Evolutionary conservation across 2,888 invertebrate genomes (phyloP).

Genomic region (Drosophila sordidula): DNA sequence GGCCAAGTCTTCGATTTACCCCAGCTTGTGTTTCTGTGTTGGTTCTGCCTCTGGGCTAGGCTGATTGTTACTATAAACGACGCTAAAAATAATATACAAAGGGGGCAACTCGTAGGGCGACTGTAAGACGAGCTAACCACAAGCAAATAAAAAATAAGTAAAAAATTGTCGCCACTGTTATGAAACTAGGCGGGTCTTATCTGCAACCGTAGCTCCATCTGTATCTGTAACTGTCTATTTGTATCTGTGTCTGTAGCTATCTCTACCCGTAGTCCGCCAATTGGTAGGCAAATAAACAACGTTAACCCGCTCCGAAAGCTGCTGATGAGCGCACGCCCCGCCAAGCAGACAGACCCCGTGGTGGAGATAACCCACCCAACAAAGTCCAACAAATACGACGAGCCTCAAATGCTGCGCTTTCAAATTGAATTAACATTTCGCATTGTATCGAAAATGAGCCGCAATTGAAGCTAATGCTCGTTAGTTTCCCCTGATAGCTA

Average conservation of each 20-base stretch:
- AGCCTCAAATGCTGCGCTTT: too few relatives aligned
- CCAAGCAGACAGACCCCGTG: constrained; percentile 33
- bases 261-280: constrained; percentile 53
- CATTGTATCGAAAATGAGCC: constrained; percentile 51
- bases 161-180: constrained; percentile 54
- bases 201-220: constrained; percentile 29
- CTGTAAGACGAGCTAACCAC: constrained; percentile 74
- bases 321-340: constrained; percentile 42
- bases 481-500: constrained; percentile 36
- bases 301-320: constrained; percentile 13
- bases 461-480: constrained; percentile 71
- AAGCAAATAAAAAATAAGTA: constrained; percentile 38
- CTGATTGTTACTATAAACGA: constrained; percentile 15
- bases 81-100: constrained; percentile 23
- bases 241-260: constrained; percentile 18
- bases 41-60: not conserved
- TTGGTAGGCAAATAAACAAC: constrained; percentile 76
- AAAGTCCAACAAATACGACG: constrained; percentile 6
- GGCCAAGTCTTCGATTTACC: constrained; percentile 3
- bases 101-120: constrained; percentile 23
- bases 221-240: constrained; percentile 21
- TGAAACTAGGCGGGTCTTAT: constrained; percentile 63
- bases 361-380: constrained; percentile 33
- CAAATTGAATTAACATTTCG: constrained; percentile 63
- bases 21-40: not conserved